Base-by-base conservation (phyloP, 2,797 vertebrate species). In the Triplophysa yarkandensis region DNA sequence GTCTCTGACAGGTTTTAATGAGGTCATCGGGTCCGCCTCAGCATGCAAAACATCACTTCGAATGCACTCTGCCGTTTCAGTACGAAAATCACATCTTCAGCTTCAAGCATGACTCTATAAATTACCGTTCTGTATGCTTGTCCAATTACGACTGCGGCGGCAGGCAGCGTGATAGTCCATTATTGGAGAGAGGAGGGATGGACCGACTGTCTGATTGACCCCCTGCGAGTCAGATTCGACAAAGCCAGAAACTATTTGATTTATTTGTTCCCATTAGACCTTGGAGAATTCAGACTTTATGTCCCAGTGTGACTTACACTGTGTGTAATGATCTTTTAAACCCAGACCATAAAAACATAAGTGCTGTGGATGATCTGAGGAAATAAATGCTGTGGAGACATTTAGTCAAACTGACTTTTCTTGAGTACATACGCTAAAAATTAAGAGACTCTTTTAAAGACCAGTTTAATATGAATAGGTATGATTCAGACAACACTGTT, bases 1-100 rank as follows among this genome's bases (percentile, higher is more conserved):
- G 32, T 66, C 70, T 64, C 71, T 66, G 75, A 78, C 68, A 76
- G 75, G 61, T 62, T 77, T 67, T 81, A 81, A 81, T 83, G 75
- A 83, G 71, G 74, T 79, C 67, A 73, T 62, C 43, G 50, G 76
- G 76, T 69, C 72, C 27, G 52, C 68, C 68, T 71, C 64, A 63
- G 80, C 68, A 75, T 78, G 67, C 77, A 71, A 71, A 81, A 78
- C 68, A 78, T 52, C 27, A 9, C 55, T 75, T 75, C 48, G 63
- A 64, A 54, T 67, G 50, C 61, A 50, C 66, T 74, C 52, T 36
- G 23, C 60, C 6, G 4, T 55, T 69, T 50, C 50, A 7, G 61
- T 41, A 70, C 30, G 41, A 75, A 80, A 75, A 80, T 55, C 68
- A 68, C 48, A 74, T 67, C 52, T 43, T 27, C 30, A 19, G 50